phyloP scores from a whole-genome alignment of 2,113 vertebrate genomes.

The Perca flavescens region DNA sequence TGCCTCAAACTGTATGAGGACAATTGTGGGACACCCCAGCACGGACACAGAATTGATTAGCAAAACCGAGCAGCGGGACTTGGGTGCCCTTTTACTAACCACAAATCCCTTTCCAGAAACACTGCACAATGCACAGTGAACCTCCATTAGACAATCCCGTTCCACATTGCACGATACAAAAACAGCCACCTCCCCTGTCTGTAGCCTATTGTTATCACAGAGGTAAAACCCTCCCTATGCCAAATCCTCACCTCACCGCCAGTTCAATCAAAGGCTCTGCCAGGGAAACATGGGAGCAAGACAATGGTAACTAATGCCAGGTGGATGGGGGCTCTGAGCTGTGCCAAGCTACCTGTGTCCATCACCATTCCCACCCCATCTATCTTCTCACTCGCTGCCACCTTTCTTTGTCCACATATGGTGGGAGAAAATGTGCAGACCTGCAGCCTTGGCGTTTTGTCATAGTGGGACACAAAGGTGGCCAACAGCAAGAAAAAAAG shows the following conservation, averaged over 20 bases:
- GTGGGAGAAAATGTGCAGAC: conserved; percentile 59
- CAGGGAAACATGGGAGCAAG: conserved; percentile 56
- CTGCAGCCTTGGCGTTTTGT: conserved; percentile 65
- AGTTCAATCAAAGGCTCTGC: conserved; percentile 71
- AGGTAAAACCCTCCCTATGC: conserved; percentile 67
- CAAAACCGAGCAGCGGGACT: conserved; percentile 51
- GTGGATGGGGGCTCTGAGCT: conserved; percentile 51
- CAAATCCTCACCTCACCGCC: conserved; percentile 73
- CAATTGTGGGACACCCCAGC: conserved; percentile 51
- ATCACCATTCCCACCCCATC: conserved; percentile 54
- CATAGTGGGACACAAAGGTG: conserved; percentile 62
- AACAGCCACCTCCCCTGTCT: conserved; percentile 54
- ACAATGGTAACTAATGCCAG: conserved; percentile 73
- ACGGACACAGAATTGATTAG: conserved; percentile 63
- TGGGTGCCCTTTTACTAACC: conserved; percentile 66
- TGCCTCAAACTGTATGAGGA: conserved; percentile 45
- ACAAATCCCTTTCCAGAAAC: conserved; percentile 67
- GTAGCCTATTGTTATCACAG: conserved; percentile 70
- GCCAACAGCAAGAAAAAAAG: conserved; percentile 60
- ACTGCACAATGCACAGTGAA: conserved; percentile 64
- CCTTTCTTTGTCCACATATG: conserved; percentile 67
- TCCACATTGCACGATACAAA: conserved; percentile 62
- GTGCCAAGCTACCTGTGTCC: conserved; percentile 69
- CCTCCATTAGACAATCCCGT: conserved; percentile 68
- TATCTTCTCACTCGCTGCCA: conserved; percentile 59